These are phyloP conservation scores for Megathymus violae DNA, from an alignment of 1,140 invertebrate species.

Conservation along the genomic window DNA sequence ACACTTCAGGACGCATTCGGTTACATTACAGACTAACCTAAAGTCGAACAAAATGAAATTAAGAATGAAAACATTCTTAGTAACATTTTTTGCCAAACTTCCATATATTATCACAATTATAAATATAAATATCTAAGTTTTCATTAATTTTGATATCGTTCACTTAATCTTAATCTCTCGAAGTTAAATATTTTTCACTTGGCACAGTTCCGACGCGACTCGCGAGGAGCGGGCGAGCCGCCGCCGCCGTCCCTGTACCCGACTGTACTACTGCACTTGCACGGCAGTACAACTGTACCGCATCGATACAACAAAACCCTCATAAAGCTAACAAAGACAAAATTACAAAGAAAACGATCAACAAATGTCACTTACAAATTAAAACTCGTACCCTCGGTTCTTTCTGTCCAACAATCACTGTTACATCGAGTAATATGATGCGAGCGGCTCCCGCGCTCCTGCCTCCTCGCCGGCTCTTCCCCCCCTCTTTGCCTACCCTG, in stretches of 20 bases:
- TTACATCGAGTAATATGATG: slow-evolving; percentile 64
- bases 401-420: slow-evolving; percentile 72
- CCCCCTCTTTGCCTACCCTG: neutral
- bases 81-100: slow-evolving; percentile 74
- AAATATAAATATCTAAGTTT: slow-evolving; percentile 79
- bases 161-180: slow-evolving; percentile 82
- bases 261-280: slow-evolving; percentile 3
- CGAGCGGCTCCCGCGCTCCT: slow-evolving; percentile 22
- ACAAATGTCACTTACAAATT: slow-evolving; percentile 80
- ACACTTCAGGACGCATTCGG: too few relatives aligned
- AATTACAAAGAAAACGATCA: slow-evolving; percentile 81
- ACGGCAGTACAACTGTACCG: slow-evolving; percentile 22
- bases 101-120: slow-evolving; percentile 81
- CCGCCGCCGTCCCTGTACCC: slow-evolving; percentile 40
- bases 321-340: slow-evolving; percentile 81
- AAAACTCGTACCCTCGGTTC: slow-evolving; percentile 72
- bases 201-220: slow-evolving; percentile 80
- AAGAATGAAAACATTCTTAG: slow-evolving; percentile 66
- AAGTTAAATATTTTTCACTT: slow-evolving; percentile 80
- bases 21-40: slow-evolving; percentile 56
- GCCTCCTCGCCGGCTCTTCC: neutral
- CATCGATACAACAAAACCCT: slow-evolving; percentile 72
- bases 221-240: slow-evolving; percentile 30
- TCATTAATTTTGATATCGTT: slow-evolving; percentile 77
- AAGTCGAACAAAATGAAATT: slow-evolving; percentile 57